Evolutionary conservation across 2,113 vertebrate species (phyloP).

Genomic region (Albula goreensis): DNA sequence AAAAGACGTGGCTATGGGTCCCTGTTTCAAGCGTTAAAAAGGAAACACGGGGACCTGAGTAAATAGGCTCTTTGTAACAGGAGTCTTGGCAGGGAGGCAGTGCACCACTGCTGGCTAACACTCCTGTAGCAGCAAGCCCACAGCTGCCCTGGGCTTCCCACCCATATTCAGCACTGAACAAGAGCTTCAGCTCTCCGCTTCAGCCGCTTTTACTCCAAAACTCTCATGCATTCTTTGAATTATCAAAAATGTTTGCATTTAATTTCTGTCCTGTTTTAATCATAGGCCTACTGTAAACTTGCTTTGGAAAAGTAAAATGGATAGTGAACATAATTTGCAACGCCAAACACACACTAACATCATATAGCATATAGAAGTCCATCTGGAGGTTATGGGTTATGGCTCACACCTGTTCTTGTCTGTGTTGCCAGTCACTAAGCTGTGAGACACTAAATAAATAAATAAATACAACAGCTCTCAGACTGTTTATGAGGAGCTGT

Average conservation of each 20-base stretch:
- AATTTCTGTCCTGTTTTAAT: not conserved
- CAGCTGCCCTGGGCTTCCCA: not conserved
- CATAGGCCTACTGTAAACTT: too few relatives aligned
- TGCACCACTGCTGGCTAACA: not conserved
- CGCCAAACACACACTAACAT: not conserved
- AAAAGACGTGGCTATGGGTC: not conserved
- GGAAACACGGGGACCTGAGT: not conserved
- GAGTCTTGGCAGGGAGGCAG: not conserved
- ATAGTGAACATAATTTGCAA: too few relatives aligned
- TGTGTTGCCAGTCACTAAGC: too few relatives aligned
- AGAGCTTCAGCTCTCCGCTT: not conserved
- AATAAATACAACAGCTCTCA: too few relatives aligned
- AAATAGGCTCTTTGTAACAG: not conserved
- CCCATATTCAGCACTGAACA: not conserved
- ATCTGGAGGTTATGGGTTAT: too few relatives aligned
- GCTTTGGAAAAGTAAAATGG: too few relatives aligned
- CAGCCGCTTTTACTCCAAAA: not conserved
- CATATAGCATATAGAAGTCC: too few relatives aligned
- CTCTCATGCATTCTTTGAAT: not conserved
- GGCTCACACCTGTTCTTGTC: too few relatives aligned
- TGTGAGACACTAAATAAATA: too few relatives aligned
- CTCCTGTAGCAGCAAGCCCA: not conserved
- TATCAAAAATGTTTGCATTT: not conserved
- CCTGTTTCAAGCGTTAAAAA: not conserved
- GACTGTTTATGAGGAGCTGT: too few relatives aligned